Evolutionary conservation across 2,797 vertebrate genomes (phyloP), one percentile per base, ranked within the genome.

Genomic region (Anguilla anguilla): DNA sequence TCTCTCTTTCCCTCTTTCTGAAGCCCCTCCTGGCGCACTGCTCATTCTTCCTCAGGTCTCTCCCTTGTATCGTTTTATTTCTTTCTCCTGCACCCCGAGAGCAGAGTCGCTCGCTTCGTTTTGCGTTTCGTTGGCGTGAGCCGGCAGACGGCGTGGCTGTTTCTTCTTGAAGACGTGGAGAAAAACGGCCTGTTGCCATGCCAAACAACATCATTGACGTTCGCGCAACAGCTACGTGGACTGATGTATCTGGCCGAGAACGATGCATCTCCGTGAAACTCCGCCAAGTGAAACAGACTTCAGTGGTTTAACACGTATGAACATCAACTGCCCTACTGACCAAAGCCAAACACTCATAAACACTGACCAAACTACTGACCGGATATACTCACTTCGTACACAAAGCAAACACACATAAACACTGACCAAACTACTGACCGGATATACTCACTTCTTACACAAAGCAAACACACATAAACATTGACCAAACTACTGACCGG

Each of bases 331-430:
- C 28, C 2, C 28, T 28, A 15, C 67, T 28, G 28, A 69, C 67
- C 67, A 35, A 35, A 35, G 13, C 57, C 15, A 61, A 22, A 74
- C 28, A 31, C 28, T 31, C 7, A 74, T 35, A 11, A 31, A 74
- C 69, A 74, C 2, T 35, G 69, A 74, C 22, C 69, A 4, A 3
- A 31, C 28, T 31, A 19, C 69, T 35, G 31, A 74, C 69, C 69
- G 25, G n/a, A 31, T 35, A 74, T 6, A 61, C 79, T 31, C 61
- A 85, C 31, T 39, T 69, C 77, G 59, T 88, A 90, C 87, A 89
- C 88, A 90, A 83, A 89, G 86, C 81, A 90, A 22, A 87, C 57
- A 84, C 79, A 88, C 86, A 74, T 67, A 49, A 85, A 84, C 49
- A 87, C 5, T 85, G 72, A 90, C 84, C 88, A 51, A 67, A 39